Percentiles rank a stretch among this genome's conserved stretches.
Conservation (phyloP, 2,113 vertebrate species). For the Saguinus midas region DNA sequence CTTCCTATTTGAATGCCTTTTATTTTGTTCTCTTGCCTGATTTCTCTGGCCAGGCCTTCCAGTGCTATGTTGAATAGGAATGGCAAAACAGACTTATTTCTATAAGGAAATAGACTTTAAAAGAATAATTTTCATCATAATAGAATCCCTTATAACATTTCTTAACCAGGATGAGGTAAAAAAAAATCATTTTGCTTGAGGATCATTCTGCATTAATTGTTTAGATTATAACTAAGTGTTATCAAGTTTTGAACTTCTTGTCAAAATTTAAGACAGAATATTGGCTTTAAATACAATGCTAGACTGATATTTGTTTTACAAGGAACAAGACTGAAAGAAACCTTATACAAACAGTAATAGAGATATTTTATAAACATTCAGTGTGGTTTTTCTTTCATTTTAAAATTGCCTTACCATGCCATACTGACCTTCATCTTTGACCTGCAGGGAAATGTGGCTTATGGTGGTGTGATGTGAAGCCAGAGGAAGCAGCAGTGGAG, state of each 20-base stretch:
- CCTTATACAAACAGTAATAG: neutral
- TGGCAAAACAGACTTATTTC: neutral
- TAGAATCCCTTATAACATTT: neutral
- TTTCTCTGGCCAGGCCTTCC: too few relatives aligned
- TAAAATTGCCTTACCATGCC: neutral
- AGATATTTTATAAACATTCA: neutral
- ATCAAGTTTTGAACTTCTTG: neutral
- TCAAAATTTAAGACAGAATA: neutral
- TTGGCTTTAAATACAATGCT: neutral
- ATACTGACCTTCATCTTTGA: neutral
- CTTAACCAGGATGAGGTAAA: neutral
- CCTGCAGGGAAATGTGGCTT: neutral
- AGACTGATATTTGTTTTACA: neutral
- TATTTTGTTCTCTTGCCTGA: too few relatives aligned
- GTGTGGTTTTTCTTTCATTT: neutral
- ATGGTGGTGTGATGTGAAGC: neutral
- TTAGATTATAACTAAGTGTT: neutral
- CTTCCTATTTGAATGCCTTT: too few relatives aligned
- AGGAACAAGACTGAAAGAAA: neutral
- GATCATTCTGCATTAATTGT: neutral
- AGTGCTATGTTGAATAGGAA: too few relatives aligned
- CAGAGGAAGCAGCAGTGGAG: too few relatives aligned
- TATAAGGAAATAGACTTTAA: neutral
- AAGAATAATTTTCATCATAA: neutral
- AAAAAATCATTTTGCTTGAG: neutral